These are phyloP conservation scores for Meloidogyne floridensis DNA, from an alignment of 1,140 invertebrate species.

Conservation along the genomic window DNA sequence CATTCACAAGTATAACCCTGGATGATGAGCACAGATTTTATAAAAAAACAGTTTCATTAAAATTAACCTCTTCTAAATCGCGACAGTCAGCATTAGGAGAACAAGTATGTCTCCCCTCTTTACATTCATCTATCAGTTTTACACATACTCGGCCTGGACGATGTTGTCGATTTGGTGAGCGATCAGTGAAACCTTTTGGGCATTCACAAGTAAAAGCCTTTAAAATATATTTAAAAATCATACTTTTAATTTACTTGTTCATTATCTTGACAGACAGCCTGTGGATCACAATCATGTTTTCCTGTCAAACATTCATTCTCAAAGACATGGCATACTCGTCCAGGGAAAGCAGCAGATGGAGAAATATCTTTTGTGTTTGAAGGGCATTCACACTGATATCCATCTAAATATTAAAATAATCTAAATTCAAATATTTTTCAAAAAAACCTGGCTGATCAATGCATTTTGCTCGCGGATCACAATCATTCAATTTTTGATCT, in stretches of 20 bases:
- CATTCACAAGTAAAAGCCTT: constrained; percentile 63
- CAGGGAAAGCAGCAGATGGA: constrained; percentile 60
- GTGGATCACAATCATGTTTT: constrained; percentile 60
- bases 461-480: constrained; percentile 57
- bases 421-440: not conserved
- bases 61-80: constrained; percentile 57
- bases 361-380: constrained; percentile 62
- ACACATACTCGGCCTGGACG: constrained; percentile 64
- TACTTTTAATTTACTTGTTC: constrained; percentile 46
- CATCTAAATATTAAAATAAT: constrained; percentile 39
- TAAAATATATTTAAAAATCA: too few species aligned
- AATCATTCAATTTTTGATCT: constrained; percentile 59
- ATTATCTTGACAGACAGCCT: constrained; percentile 60
- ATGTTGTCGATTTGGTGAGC: constrained; percentile 59
- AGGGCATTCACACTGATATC: constrained; percentile 61
- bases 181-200: constrained; percentile 56
- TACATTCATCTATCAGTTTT: constrained; percentile 59
- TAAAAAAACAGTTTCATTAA: not conserved
- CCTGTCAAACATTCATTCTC: constrained; percentile 59
- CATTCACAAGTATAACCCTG: constrained; percentile 65
- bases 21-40: not conserved
- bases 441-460: constrained; percentile 38
- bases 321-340: constrained; percentile 62
- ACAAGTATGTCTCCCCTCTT: constrained; percentile 57
- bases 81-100: constrained; percentile 61